Percentiles rank a stretch among this genome's conserved stretches.
Conservation (phyloP, 23 tunicate genomes). For the Oikopleura dioica region DNA sequence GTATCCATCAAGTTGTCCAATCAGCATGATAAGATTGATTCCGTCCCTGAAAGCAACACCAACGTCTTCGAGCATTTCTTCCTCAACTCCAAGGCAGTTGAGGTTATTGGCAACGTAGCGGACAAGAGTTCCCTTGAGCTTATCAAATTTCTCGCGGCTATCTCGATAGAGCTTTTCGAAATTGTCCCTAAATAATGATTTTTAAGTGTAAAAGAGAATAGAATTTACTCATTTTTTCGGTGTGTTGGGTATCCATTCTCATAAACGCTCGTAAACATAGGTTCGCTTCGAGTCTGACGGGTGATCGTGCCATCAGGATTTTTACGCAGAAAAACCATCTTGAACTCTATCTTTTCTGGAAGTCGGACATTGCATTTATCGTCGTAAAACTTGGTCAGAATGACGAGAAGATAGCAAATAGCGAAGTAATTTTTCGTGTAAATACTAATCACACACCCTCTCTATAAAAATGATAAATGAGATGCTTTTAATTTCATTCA, state of each 20-base stretch:
- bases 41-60: conserved; percentile 56
- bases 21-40: conserved; percentile 40
- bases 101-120: neutral
- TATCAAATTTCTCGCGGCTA: neutral
- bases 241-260: too few species aligned
- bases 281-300: neutral
- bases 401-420: conserved; percentile 72
- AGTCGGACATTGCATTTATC: conserved; percentile 55
- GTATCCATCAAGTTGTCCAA: conserved; percentile 77
- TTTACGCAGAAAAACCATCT: conserved; percentile 19
- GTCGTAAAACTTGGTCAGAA: conserved; percentile 55
- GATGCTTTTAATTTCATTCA: neutral
- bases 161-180: too few species aligned
- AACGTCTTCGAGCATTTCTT: neutral
- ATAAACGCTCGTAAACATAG: neutral
- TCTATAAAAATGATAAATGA: neutral
- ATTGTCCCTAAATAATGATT: too few species aligned
- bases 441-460: conserved; percentile 15
- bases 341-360: conserved; percentile 60
- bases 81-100: neutral
- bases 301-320: neutral
- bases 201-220: too few species aligned
- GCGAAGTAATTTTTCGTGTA: conserved; percentile 67
- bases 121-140: neutral
- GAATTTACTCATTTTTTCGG: too few species aligned